Evolutionary conservation across 1,140 invertebrate genomes (phyloP).

Genomic region (Stenopsyche tienmushanensis): DNA sequence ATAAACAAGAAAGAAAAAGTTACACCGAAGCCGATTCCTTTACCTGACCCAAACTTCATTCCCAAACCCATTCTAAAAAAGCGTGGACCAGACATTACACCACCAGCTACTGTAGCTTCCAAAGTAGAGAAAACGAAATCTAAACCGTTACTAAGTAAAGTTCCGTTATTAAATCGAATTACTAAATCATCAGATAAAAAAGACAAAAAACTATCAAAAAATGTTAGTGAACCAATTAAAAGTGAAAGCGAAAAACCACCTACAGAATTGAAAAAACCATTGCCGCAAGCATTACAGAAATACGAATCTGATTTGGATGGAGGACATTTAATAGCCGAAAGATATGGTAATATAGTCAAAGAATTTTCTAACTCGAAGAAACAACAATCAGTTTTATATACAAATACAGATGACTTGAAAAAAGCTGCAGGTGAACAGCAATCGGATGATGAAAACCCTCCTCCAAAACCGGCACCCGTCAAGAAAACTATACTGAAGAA

Average conservation of each 20-base stretch:
- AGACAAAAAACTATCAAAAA: slow-evolving; percentile 49
- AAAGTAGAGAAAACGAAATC: slow-evolving; percentile 50
- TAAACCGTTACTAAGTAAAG: slow-evolving; percentile 48
- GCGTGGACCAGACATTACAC: slow-evolving; percentile 45
- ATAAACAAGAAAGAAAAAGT: slow-evolving; percentile 59
- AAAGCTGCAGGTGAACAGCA: slow-evolving; percentile 56
- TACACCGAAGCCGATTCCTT: slow-evolving; percentile 56
- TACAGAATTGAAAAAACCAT: slow-evolving; percentile 16
- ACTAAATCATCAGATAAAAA: slow-evolving; percentile 54
- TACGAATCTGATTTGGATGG: slow-evolving; percentile 53
- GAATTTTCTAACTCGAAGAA: slow-evolving; percentile 62
- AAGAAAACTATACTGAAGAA: slow-evolving; percentile 31
- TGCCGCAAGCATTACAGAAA: slow-evolving; percentile 3
- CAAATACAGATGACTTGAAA: slow-evolving; percentile 65
- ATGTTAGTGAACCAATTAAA: slow-evolving; percentile 45
- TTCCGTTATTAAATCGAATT: slow-evolving; percentile 53
- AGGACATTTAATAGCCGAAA: slow-evolving; percentile 70
- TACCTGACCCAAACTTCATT: slow-evolving; percentile 63
- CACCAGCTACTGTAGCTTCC: slow-evolving; percentile 38
- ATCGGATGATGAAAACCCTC: slow-evolving; percentile 19
- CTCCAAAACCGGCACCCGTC: slow-evolving; percentile 34
- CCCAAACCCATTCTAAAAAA: slow-evolving; percentile 75
- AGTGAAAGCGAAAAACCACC: slow-evolving; percentile 36
- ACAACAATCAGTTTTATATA: slow-evolving; percentile 57
- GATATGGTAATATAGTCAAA: slow-evolving; percentile 78